These are phyloP conservation scores for Brachionus rubens DNA, from an alignment of 1,140 invertebrate genomes.

Conservation along the genomic window DNA sequence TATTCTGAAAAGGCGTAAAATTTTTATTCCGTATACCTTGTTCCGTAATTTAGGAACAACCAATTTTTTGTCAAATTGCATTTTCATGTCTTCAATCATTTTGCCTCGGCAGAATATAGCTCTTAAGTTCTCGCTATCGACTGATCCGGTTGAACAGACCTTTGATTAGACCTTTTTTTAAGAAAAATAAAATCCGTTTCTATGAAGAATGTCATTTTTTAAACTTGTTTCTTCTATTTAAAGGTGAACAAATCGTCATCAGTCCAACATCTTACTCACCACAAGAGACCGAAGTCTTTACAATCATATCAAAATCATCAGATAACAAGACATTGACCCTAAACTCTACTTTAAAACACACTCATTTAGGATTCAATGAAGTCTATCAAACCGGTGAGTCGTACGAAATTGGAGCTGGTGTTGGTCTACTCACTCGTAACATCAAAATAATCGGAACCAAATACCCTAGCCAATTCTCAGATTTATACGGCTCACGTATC, in stretches of 20 bases:
- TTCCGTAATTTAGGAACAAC: too few relatives aligned
- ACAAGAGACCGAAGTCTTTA: conserved; percentile 36
- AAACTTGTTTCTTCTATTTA: too few relatives aligned
- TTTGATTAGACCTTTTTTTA: too few relatives aligned
- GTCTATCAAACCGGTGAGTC: neutral
- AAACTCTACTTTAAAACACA: neutral
- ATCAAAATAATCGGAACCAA: conserved; percentile 54
- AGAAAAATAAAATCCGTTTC: too few relatives aligned
- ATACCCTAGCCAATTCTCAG: conserved; percentile 50
- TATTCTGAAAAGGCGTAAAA: too few relatives aligned
- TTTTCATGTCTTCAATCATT: too few relatives aligned
- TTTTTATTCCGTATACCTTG: too few relatives aligned
- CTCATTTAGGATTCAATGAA: neutral
- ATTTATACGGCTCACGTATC: conserved; percentile 56
- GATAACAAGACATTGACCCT: conserved; percentile 4
- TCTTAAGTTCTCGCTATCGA: too few relatives aligned
- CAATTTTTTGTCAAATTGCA: too few relatives aligned
- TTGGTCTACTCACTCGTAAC: conserved; percentile 56
- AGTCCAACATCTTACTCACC: neutral
- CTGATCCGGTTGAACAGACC: too few relatives aligned
- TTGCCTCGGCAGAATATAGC: too few relatives aligned
- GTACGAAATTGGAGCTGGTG: conserved; percentile 51
- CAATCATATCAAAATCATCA: neutral
- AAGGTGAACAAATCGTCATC: conserved; percentile 50
- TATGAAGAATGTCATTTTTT: too few relatives aligned